Evolutionary conservation across 2,113 vertebrate species (phyloP).

Genomic region (Kobus ellipsiprymnus): DNA sequence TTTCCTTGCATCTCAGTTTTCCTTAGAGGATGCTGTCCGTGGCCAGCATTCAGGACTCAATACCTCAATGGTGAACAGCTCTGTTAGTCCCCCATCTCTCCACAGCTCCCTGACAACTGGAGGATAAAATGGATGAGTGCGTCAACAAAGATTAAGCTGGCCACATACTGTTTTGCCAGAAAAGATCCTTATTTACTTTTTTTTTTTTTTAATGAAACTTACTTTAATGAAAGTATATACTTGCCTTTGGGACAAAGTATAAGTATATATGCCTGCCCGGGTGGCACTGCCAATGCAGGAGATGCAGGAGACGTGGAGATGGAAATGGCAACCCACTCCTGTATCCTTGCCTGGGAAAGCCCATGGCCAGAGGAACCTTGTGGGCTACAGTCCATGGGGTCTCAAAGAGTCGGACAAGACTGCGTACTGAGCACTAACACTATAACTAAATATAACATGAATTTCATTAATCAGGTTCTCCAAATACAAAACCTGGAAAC

Average conservation of each 20-base stretch:
- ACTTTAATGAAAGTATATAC: background rate
- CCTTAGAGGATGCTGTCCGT: background rate
- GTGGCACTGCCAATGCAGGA: background rate
- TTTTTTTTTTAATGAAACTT: background rate
- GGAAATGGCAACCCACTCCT: background rate
- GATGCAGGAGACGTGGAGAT: rapidly evolving
- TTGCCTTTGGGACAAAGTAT: background rate
- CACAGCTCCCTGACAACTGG: background rate
- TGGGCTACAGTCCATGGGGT: background rate
- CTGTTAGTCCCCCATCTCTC: background rate
- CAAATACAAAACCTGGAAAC: background rate
- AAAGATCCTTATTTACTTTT: background rate
- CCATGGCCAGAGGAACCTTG: background rate
- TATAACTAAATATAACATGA: background rate
- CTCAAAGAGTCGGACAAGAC: rapidly evolving
- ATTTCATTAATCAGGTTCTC: background rate
- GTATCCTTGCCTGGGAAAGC: background rate
- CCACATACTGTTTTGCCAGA: background rate
- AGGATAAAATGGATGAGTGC: background rate
- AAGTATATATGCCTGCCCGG: background rate
- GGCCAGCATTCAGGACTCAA: background rate
- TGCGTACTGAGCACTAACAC: background rate
- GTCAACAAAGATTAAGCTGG: background rate
- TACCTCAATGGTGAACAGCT: background rate
- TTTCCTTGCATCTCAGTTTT: background rate